Evolutionary conservation across 2,797 vertebrate genomes (phyloP), one percentile per base, ranked within the genome.

Genomic region (Sebastes itinus): DNA sequence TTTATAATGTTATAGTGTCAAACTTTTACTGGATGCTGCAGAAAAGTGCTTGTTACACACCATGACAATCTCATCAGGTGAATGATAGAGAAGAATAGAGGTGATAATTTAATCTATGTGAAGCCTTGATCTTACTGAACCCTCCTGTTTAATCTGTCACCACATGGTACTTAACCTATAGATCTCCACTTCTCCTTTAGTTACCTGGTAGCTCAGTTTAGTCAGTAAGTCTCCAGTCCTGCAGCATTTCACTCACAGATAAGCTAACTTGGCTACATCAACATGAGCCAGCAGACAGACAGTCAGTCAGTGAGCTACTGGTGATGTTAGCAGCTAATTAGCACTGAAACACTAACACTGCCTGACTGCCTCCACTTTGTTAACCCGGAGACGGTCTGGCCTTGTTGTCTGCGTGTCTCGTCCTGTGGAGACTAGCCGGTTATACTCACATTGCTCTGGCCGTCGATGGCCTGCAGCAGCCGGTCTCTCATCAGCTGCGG

Each of bases 401-500:
- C 78, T 78, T 25, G 30, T 49, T 65, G 58, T 80, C 72, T 35
- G 35, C 35, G 35, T 13, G 35, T 35, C 35, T 35, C 35, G 35
- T 35, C 35, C 35, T 1, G 9, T 9, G 12, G 25, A 52, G 73
- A 60, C 49, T 1, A 56, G 20, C 72, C 74, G 22, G 56, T 6
- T 77, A 38, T 61, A 97, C 98, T 97, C 94, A 99, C 98, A 89
- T 98, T 98, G 94, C 96, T 96, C 90, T 98, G 97, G 92, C 95
- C 95, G 94, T 98, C 97, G 94, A 97, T 96, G 95, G 97, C 97
- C 96, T 97, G 96, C 67, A 98, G 97, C 93, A 99, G 97, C 95
- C 97, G 96, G 96, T 98, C 98, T 96, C 96, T 97, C 94, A 98
- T 97, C 94, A 96, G 95, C 96, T 97, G 97, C 95, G 97, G 97